Percentiles rank a stretch among this genome's conserved stretches.
Conservation (phyloP, 2,113 vertebrate species). For the Lasiurus cinereus region DNA sequence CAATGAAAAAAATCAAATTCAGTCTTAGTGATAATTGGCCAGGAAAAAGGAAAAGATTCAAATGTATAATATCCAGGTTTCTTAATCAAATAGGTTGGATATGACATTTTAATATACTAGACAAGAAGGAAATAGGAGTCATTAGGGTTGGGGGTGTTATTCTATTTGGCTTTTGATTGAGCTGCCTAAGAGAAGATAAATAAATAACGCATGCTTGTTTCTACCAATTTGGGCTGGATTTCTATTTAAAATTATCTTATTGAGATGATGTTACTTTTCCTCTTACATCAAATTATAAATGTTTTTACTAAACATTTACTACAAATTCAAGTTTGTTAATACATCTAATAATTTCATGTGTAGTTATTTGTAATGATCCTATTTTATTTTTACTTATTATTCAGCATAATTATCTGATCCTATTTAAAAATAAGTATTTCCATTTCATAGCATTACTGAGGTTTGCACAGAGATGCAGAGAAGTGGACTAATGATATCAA, state of each 20-base stretch:
- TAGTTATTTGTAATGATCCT: background rate
- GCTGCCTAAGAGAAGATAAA: background rate
- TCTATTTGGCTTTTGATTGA: background rate
- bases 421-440: background rate
- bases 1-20: background rate
- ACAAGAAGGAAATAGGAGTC: background rate
- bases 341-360: background rate
- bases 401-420: background rate
- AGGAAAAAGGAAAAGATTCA: background rate
- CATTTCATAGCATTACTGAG: background rate
- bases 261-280: background rate
- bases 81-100: background rate
- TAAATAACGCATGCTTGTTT: background rate
- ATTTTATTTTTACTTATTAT: constrained; percentile 2
- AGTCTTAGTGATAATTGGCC: background rate
- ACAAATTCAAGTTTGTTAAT: background rate
- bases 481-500: background rate
- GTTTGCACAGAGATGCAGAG: background rate
- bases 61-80: background rate
- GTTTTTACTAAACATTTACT: background rate
- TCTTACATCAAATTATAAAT: background rate
- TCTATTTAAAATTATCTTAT: constrained; percentile 9
- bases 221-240: background rate
- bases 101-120: background rate
- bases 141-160: background rate